Base-by-base conservation (phyloP, 2,797 vertebrate species). In the Ataeniobius toweri region DNA sequence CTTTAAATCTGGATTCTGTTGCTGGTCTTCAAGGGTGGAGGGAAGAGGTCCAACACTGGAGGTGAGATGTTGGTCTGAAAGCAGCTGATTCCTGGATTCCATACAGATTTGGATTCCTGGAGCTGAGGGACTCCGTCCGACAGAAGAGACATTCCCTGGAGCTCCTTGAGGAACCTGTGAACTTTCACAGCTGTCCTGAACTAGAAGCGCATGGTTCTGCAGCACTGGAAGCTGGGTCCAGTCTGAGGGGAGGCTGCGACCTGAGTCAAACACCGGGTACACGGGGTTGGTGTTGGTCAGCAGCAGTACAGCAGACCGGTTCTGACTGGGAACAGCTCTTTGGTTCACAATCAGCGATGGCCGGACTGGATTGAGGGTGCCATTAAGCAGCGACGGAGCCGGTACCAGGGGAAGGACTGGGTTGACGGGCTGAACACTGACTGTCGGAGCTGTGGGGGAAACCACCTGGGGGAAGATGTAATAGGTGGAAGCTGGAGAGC, bases 1-100 rank as follows among this genome's bases (percentile, higher is more conserved):
- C 67, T 83, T 87, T 9, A 92, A 86, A 68, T 79, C 72, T 0
- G 20, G 61, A 65, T 26, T 76, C 16, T 50, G 58, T 22, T 6
- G 83, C 36, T 41, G 68, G 51, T 13, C 46, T 63, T 63, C 55
- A 5, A 26, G 1, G 56, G 31, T 46, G 63, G 65, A 51, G 13
- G 72, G 44, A 18, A 5, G 3, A 41, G 5, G 48, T 1, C 5
- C 3, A 10, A 7, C n/a, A 4, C 65, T 63, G 24, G 24, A 58
- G 4, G 0, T 0, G 7, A 16, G 55, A 22, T 1, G 0, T 31
- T 53, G 67, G 9, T 13, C 0, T 4, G 36, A 18, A 22, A 80
- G 22, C 36, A 0, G 26, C 26, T 59, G 20, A 5, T 12, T 28
- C 24, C n/a, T 1, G 14, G 46, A 24, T 0, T 31, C 0, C 22